Conservation (phyloP, 2,888 invertebrate species). For the Sepioteuthis lessoniana region DNA sequence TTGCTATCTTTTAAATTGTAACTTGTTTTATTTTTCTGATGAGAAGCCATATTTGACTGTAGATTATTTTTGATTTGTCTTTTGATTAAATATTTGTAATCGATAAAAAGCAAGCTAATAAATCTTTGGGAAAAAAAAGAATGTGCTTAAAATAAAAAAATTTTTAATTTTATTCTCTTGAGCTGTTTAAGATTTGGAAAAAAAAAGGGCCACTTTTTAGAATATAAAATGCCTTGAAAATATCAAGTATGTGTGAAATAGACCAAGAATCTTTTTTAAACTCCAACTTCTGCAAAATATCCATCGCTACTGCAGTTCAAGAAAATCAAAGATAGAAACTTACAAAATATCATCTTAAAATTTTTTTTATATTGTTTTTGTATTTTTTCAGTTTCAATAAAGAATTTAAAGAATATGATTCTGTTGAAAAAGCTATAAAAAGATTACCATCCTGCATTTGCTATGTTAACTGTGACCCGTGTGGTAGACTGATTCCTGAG, state of each 20-base stretch:
- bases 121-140: neutral
- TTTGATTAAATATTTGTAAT: neutral
- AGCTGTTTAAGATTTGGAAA: neutral
- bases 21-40: neutral
- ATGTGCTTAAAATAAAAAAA: neutral
- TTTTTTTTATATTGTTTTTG: too few species aligned
- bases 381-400: too few species aligned
- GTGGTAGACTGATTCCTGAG: too few species aligned
- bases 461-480: too few species aligned
- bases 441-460: too few species aligned
- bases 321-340: neutral
- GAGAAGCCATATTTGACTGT: neutral
- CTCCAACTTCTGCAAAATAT: neutral
- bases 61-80: neutral
- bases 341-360: neutral
- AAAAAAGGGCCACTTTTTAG: too few species aligned
- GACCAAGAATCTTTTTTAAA: neutral
- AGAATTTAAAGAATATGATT: too few species aligned
- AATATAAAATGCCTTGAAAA: neutral
- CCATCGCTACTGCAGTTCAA: neutral
- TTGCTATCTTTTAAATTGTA: too few species aligned
- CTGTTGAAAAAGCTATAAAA: too few species aligned
- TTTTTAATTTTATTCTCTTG: neutral
- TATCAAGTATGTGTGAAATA: neutral
- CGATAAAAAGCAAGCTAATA: neutral